Evolutionary conservation across 2,797 vertebrate species (phyloP), one percentile per base, ranked within the genome.

Genomic region (Acridotheres tristis): DNA sequence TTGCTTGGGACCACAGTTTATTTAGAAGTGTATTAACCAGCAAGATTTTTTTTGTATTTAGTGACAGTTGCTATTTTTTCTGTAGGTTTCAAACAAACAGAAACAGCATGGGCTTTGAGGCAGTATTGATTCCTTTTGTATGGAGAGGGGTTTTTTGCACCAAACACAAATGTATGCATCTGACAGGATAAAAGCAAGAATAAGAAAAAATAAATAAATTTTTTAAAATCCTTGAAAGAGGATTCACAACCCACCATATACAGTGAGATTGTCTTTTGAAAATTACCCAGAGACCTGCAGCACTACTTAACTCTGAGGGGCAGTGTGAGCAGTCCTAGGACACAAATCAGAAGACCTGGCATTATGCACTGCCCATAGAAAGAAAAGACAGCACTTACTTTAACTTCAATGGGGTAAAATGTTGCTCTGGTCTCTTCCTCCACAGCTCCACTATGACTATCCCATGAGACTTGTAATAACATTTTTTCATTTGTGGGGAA

Each of bases 1-100:
- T 53, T 85, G 10, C 67, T 69, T 71, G 38, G 43, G 57, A 82
- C 32, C 22, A 74, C 45, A 74, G 58, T 65, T 85, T 11, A 40
- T 71, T 87, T 87, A 85, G 71, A 90, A 90, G 23, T 38, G 7
- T 66, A 62, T 76, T 90, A 94, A 55, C 36, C 38, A 81, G 40
- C 19, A 76, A 76, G 29, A 4, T 30, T 47, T 87, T 88, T 78
- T 84, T 50, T 76, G 23, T 51, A 15, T 78, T 86, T 82, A 73
- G 40, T 55, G 67, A 88, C 69, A 55, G 48, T 43, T 59, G 23
- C 38, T 57, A 14, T 53, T 84, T 89, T 88, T 87, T 83, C 40
- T 73, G 38, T 55, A 59, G 11, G 3, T 82, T 93, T 89, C 57
- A 76, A 74, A 63, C 16, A 87, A 74, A 63, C 16, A 87, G 40